A percentile compares a stretch with the other conserved stretches of the same genome.
These are phyloP conservation scores for Andrena bicolor DNA, from an alignment of 2,888 invertebrate species.

Conservation along the genomic window DNA sequence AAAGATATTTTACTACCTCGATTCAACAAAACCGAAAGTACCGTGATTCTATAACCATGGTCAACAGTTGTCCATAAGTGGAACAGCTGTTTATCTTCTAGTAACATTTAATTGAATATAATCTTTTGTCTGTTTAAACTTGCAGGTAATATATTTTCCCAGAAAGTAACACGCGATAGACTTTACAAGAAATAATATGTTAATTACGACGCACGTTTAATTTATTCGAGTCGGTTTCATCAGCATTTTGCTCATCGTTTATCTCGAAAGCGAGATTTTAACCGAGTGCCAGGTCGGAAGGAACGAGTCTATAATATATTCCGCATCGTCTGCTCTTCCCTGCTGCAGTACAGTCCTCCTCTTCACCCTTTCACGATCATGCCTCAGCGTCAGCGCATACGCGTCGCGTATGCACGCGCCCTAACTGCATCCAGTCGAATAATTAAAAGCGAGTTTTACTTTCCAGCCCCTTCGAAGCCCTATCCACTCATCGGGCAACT, in stretches of 20 bases:
- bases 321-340: slow-evolving; percentile 72
- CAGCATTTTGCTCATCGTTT: slow-evolving; percentile 58
- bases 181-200: slow-evolving; percentile 36
- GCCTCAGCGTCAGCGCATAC: slow-evolving; percentile 41
- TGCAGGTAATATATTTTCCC: background rate
- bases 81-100: background rate
- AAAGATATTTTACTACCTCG: no score
- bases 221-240: slow-evolving; percentile 57
- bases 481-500: no score
- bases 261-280: slow-evolving; percentile 74
- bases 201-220: slow-evolving; percentile 41
- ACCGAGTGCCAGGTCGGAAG: slow-evolving; percentile 74
- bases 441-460: slow-evolving; percentile 74
- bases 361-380: slow-evolving; percentile 44
- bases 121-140: background rate
- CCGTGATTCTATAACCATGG: no score
- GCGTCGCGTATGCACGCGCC: slow-evolving; percentile 31
- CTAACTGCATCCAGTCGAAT: slow-evolving; percentile 67
- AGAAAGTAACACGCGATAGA: background rate
- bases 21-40: no score
- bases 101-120: background rate
- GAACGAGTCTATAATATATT: slow-evolving; percentile 82
- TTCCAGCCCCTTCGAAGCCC: no score
- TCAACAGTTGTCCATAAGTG: background rate
- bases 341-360: slow-evolving; percentile 53